These are phyloP conservation scores for Nycticebus coucang DNA, from an alignment of 2,113 vertebrate species.

Conservation along the genomic window DNA sequence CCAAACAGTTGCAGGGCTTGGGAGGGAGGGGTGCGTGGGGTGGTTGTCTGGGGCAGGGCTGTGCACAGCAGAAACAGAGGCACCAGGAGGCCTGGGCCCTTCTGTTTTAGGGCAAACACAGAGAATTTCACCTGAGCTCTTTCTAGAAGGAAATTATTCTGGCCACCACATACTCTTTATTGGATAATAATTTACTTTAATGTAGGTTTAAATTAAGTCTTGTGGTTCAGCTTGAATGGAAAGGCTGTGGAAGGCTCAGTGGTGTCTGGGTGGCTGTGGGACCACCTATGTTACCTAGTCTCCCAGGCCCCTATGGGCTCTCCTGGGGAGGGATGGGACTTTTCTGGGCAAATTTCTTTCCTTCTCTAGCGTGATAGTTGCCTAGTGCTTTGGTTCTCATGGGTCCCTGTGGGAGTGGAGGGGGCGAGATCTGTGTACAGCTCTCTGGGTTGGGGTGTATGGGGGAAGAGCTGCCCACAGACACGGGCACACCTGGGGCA, in stretches of 20 bases:
- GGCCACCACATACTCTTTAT: not conserved
- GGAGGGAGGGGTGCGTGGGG: accelerated
- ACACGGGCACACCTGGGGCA: accelerated
- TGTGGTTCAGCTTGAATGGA: not conserved
- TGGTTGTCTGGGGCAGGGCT: accelerated
- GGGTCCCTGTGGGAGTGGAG: accelerated
- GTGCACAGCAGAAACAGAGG: too few relatives aligned
- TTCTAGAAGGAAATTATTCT: not conserved
- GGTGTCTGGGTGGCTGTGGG: not conserved
- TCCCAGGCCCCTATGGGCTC: accelerated
- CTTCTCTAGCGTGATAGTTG: accelerated
- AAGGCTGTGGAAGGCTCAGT: not conserved
- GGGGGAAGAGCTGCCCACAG: too few relatives aligned
- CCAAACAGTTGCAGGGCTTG: accelerated
- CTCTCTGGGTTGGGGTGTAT: accelerated
- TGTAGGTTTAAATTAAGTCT: not conserved
- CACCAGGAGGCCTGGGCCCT: accelerated
- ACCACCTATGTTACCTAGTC: accelerated
- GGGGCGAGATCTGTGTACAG: accelerated
- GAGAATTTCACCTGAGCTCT: not conserved
- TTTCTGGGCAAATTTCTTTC: accelerated
- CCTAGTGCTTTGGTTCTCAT: accelerated
- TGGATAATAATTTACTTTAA: not conserved
- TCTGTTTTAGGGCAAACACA: accelerated
- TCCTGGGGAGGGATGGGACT: accelerated